Percentiles rank a stretch among this genome's conserved stretches.
These are phyloP conservation scores for Phocoena phocoena DNA, from an alignment of 2,113 vertebrate genomes.

Conservation along the genomic window DNA sequence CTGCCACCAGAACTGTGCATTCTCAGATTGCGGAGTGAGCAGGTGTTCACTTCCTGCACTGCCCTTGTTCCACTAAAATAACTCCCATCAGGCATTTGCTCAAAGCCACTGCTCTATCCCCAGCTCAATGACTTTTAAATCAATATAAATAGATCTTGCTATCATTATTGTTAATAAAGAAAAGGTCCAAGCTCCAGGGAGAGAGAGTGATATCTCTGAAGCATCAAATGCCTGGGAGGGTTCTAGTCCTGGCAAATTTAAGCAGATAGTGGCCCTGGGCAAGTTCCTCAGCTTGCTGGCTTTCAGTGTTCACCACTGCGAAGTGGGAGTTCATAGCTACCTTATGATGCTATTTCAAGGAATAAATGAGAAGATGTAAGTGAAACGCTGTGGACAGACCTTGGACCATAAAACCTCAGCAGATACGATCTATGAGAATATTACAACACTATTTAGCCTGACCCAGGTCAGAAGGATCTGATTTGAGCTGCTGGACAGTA, in stretches of 20 bases:
- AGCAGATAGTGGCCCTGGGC: not conserved
- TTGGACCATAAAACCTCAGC: not conserved
- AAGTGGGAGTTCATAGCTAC: not conserved
- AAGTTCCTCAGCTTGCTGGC: too few species aligned
- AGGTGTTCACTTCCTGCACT: not conserved
- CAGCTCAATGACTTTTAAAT: not conserved
- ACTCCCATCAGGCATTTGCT: not conserved
- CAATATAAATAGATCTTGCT: not conserved
- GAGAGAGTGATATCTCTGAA: not conserved
- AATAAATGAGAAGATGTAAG: too few species aligned
- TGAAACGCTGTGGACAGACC: not conserved
- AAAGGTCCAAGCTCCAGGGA: not conserved
- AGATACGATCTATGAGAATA: not conserved
- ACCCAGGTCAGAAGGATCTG: not conserved
- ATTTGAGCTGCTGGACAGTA: not conserved
- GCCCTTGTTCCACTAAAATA: not conserved
- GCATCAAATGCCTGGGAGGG: accelerated
- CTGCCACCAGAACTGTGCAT: accelerated
- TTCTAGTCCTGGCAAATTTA: not conserved
- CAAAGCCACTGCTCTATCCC: not conserved
- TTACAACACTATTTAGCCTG: not conserved
- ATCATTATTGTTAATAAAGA: not conserved
- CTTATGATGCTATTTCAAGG: not conserved
- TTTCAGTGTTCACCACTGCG: not conserved
- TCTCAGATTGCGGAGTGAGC: not conserved